Conservation (phyloP, 2,797 vertebrate species). For the Myripristis jacobus region DNA sequence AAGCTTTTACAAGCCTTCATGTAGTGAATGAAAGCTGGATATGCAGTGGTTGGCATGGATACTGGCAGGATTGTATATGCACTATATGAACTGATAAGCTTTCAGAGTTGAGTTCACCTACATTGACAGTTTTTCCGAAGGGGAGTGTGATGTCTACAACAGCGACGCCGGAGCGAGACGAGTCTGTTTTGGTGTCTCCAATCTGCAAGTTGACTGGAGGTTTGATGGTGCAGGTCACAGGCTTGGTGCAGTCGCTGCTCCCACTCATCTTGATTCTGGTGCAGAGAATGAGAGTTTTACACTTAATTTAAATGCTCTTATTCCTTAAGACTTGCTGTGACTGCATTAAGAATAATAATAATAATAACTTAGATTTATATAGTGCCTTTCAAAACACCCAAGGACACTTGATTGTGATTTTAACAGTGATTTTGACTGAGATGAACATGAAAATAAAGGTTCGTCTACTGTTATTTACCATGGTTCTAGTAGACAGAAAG, state of each 20-base stretch:
- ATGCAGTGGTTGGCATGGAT: neutral
- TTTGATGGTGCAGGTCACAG: slow-evolving; percentile 83
- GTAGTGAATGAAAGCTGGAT: neutral
- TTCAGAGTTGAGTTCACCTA: slow-evolving; percentile 71
- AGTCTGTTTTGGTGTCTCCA: slow-evolving; percentile 80
- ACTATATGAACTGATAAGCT: neutral
- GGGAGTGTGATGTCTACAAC: slow-evolving; percentile 90
- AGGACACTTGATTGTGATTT: too few relatives aligned
- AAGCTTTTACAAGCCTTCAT: too few relatives aligned
- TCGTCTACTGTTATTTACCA: neutral
- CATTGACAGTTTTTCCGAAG: slow-evolving; percentile 80
- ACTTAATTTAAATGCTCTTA: neutral
- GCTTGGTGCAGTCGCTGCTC: slow-evolving; percentile 31
- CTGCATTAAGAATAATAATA: too few relatives aligned
- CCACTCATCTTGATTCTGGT: slow-evolving; percentile 53
- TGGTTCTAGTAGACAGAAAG: too few relatives aligned
- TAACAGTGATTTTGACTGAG: too few relatives aligned
- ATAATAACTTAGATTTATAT: too few relatives aligned
- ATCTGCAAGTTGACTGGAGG: slow-evolving; percentile 87
- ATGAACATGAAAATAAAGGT: neutral
- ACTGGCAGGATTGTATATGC: neutral
- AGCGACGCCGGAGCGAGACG: slow-evolving; percentile 84
- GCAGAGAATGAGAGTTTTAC: neutral
- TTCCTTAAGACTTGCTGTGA: neutral
- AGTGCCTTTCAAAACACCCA: too few relatives aligned